Conservation (phyloP, 2,797 vertebrate species). For the Tenualosa thibaudeaui region DNA sequence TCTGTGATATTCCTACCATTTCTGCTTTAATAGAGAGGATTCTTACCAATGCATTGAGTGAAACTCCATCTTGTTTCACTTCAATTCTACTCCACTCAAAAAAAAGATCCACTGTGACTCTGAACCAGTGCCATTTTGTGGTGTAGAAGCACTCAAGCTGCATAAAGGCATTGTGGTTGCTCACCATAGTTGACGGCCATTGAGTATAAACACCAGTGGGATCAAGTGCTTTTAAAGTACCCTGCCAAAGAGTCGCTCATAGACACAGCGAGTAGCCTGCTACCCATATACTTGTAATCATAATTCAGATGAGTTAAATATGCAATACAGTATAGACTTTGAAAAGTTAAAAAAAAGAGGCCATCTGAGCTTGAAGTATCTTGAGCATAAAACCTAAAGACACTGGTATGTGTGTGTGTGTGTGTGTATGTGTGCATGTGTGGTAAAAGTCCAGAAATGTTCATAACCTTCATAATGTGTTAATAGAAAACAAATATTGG, state of each 20-base stretch:
- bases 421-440: too few relatives aligned
- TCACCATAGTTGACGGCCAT: slow-evolving; percentile 11
- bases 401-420: too few relatives aligned
- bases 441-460: too few relatives aligned
- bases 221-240: not conserved
- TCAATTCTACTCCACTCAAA: not conserved
- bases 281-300: not conserved
- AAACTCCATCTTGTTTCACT: not conserved
- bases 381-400: too few relatives aligned
- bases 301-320: not conserved
- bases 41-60: not conserved
- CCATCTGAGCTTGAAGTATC: too few relatives aligned
- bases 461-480: too few relatives aligned
- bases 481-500: too few relatives aligned
- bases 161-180: not conserved
- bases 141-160: not conserved
- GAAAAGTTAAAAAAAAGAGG: too few relatives aligned
- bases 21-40: not conserved
- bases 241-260: not conserved
- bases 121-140: not conserved
- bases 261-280: not conserved
- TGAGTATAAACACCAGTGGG: not conserved
- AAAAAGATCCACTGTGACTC: not conserved
- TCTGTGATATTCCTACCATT: not conserved
- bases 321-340: not conserved